Evolutionary conservation across 2,113 vertebrate species (phyloP).

Genomic region (Ageneiosus marmoratus): DNA sequence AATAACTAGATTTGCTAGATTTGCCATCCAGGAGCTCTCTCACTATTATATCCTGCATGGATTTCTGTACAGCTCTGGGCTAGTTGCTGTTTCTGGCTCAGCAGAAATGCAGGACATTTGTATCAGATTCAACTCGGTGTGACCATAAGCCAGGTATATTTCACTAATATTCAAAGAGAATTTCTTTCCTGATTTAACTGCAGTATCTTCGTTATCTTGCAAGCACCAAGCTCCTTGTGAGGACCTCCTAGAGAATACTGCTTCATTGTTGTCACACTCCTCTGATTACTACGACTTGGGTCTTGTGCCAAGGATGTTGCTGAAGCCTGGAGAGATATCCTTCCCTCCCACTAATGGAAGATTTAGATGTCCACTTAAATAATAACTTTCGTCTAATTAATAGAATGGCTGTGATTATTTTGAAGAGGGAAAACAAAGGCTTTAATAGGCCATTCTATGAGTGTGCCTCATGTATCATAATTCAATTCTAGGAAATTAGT

Average conservation of each 20-base stretch:
- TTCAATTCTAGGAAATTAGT: neutral
- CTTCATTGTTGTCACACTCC: conserved; percentile 61
- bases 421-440: neutral
- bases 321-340: neutral
- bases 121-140: conserved; percentile 59
- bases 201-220: conserved; percentile 64
- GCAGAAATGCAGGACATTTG: conserved; percentile 63
- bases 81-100: conserved; percentile 59
- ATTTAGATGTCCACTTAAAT: neutral
- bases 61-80: conserved; percentile 60
- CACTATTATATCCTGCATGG: conserved; percentile 61
- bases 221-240: conserved; percentile 43
- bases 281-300: conserved; percentile 60
- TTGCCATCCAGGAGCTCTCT: conserved; percentile 52
- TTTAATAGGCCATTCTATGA: conserved; percentile 16
- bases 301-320: conserved; percentile 53
- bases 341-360: neutral
- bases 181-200: conserved; percentile 62
- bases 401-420: neutral
- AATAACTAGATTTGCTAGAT: too few relatives aligned
- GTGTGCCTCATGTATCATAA: neutral
- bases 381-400: neutral
- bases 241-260: conserved; percentile 54
- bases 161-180: conserved; percentile 65
- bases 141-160: conserved; percentile 64